Evolutionary conservation across 2,888 invertebrate species (phyloP).

Genomic region (Eueremaeus valkanovi): DNA sequence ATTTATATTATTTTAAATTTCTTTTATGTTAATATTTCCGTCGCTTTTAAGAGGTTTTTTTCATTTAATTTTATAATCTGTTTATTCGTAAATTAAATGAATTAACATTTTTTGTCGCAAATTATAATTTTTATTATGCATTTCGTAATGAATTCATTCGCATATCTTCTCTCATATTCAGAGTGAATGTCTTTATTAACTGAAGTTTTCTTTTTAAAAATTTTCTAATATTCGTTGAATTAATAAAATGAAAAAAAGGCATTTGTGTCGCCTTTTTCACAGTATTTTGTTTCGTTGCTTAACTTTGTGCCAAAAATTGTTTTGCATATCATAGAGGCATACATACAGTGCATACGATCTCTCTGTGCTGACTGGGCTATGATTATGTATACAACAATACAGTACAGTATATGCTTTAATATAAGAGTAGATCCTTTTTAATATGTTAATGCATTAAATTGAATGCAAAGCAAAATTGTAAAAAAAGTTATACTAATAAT

Average conservation of each 20-base stretch:
- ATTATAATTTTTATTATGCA: too few relatives aligned
- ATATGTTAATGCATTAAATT: constrained; percentile 29
- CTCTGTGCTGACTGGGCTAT: not conserved
- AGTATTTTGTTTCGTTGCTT: too few relatives aligned
- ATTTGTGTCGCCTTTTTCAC: too few relatives aligned
- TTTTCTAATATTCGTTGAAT: too few relatives aligned
- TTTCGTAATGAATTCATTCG: too few relatives aligned
- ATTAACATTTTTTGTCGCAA: too few relatives aligned
- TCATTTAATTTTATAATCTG: not conserved
- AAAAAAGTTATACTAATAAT: constrained; percentile 15
- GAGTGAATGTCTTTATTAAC: too few relatives aligned
- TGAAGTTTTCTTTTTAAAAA: too few relatives aligned
- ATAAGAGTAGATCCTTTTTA: constrained; percentile 19
- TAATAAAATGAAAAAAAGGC: too few relatives aligned
- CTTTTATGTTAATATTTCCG: not conserved
- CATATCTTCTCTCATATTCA: too few relatives aligned
- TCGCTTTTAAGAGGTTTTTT: not conserved
- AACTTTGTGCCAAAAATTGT: not conserved
- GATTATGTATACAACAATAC: not conserved
- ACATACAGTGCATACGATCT: not conserved
- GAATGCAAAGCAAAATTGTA: constrained; percentile 4
- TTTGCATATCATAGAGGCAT: too few relatives aligned
- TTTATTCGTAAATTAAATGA: not conserved
- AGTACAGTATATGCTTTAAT: too few relatives aligned
- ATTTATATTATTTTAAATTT: not conserved